Evolutionary conservation across 2,888 invertebrate genomes (phyloP).

Genomic region (Spodoptera exigua): DNA sequence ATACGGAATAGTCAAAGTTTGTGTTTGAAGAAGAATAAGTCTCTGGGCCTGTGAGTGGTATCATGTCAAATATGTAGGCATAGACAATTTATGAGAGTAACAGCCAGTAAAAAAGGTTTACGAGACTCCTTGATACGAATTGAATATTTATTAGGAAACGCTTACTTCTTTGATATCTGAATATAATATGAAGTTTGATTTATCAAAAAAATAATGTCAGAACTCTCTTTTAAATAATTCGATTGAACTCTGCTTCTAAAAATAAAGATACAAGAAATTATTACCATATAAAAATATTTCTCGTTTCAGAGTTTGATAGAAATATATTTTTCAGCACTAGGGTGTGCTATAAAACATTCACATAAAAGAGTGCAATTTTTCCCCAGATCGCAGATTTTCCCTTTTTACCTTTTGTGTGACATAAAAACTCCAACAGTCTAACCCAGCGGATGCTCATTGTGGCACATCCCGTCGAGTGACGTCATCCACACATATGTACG

Average conservation of each 20-base stretch:
- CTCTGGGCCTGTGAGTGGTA: too few relatives aligned
- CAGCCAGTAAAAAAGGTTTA: conserved; percentile 13
- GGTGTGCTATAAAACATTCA: conserved; percentile 1
- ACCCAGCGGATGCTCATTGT: conserved; percentile 23
- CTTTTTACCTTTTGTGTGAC: conserved; percentile 2
- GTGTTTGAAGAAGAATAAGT: background rate
- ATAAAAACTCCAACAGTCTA: conserved; percentile 5
- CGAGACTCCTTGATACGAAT: background rate
- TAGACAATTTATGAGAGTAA: conserved; percentile 9
- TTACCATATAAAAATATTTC: too few relatives aligned
- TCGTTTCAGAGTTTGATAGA: too few relatives aligned
- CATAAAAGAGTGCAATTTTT: background rate
- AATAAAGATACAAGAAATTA: too few relatives aligned
- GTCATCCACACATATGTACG: conserved; percentile 6
- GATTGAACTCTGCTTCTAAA: too few relatives aligned
- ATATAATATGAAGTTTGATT: background rate
- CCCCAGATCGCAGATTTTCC: background rate
- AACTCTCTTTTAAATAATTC: too few relatives aligned
- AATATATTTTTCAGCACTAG: background rate
- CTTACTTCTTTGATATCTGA: background rate
- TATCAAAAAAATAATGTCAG: too few relatives aligned
- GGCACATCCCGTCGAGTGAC: conserved; percentile 8
- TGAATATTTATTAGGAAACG: conserved; percentile 7
- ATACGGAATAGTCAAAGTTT: background rate
- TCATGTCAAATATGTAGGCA: background rate